phyloP scores from a whole-genome alignment of 2,113 vertebrate genomes.

The Nerophis lumbriciformis region DNA sequence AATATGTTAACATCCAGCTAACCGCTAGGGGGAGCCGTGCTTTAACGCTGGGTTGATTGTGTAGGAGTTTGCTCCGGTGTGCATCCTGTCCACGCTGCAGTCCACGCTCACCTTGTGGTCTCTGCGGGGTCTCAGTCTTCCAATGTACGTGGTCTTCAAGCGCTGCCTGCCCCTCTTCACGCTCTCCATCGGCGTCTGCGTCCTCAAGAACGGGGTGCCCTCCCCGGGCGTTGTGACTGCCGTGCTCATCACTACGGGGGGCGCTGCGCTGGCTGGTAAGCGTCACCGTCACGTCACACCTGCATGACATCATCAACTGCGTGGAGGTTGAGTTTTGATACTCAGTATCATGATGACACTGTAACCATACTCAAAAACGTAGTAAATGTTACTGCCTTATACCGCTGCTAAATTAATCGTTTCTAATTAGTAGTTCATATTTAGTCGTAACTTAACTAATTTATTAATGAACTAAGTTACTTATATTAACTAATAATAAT shows the following conservation, averaged over 20 bases:
- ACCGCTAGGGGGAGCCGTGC: too few relatives aligned
- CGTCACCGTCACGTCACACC: not conserved
- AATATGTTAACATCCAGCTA: too few relatives aligned
- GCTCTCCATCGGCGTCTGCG: slow-evolving; percentile 83
- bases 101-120: slow-evolving; percentile 94
- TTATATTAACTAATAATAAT: too few relatives aligned
- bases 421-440: too few relatives aligned
- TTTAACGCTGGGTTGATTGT: not conserved
- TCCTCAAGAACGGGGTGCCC: slow-evolving; percentile 85
- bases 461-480: too few relatives aligned
- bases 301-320: too few relatives aligned
- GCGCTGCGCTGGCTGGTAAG: slow-evolving; percentile 89
- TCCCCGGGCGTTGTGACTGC: slow-evolving; percentile 82
- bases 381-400: too few relatives aligned
- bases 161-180: slow-evolving; percentile 94
- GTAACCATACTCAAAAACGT: too few relatives aligned
- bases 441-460: too few relatives aligned
- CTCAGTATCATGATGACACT: too few relatives aligned
- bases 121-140: slow-evolving; percentile 88
- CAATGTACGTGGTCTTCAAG: slow-evolving; percentile 98
- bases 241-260: slow-evolving; percentile 89
- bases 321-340: too few relatives aligned
- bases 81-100: slow-evolving; percentile 87
- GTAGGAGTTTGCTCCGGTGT: slow-evolving; percentile 78
- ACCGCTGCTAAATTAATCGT: too few relatives aligned